phyloP scores from a whole-genome alignment of 2,888 invertebrate species.

The Eutolmus rufibarbis region DNA sequence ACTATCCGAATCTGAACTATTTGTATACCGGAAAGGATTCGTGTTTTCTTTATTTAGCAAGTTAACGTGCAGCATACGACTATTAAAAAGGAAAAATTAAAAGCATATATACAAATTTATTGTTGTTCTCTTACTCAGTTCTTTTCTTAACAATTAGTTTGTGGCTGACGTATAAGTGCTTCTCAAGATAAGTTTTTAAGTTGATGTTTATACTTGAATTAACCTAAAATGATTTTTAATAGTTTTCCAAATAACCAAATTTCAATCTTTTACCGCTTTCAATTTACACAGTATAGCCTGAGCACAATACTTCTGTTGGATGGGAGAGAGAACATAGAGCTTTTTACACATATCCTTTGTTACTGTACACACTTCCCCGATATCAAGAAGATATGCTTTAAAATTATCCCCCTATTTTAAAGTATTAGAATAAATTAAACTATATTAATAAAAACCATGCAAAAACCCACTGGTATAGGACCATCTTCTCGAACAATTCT shows the following conservation, averaged over 20 bases:
- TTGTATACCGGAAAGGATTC: neutral
- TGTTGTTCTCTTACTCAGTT: neutral
- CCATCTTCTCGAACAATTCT: slow-evolving; percentile 44
- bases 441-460: neutral
- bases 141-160: slow-evolving; percentile 20
- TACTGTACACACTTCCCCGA: slow-evolving; percentile 38
- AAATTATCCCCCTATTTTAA: neutral
- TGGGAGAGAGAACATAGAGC: slow-evolving; percentile 21
- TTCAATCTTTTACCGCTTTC: slow-evolving; percentile 14
- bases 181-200: slow-evolving; percentile 23
- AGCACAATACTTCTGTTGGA: slow-evolving; percentile 23
- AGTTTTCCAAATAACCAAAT: neutral
- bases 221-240: slow-evolving; percentile 7
- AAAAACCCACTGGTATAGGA: neutral
- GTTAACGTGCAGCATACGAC: neutral
- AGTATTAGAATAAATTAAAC: neutral
- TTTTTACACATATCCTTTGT: slow-evolving; percentile 9
- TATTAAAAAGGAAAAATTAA: neutral
- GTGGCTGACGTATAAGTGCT: slow-evolving; percentile 40
- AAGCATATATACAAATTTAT: neutral
- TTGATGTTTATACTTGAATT: neutral
- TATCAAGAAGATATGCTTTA: slow-evolving; percentile 41
- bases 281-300: slow-evolving; percentile 45
- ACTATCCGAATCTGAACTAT: neutral
- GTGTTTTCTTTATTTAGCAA: neutral